A percentile compares a stretch with the other conserved stretches of the same genome.
These are phyloP conservation scores for Myoxocephalus aenaeus DNA, from an alignment of 2,797 vertebrate genomes.

Conservation along the genomic window DNA sequence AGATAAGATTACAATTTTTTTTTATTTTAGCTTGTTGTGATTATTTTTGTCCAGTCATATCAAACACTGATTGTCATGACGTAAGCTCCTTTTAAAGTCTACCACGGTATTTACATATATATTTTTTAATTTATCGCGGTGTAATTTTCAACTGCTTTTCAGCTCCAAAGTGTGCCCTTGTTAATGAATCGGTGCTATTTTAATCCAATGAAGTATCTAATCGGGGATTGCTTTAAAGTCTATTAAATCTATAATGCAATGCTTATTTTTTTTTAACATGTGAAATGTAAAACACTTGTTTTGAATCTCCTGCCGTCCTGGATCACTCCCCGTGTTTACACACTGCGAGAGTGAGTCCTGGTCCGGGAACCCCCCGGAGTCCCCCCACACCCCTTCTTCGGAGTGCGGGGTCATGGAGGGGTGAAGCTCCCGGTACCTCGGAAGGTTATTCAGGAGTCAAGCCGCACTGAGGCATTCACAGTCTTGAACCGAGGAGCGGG, in stretches of 20 bases:
- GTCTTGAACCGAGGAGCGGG: conserved; percentile 77
- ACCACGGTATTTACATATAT: not conserved
- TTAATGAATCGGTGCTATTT: not conserved
- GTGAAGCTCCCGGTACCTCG: conserved; percentile 85
- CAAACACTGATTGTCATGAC: not conserved
- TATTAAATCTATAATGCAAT: not conserved
- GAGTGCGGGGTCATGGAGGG: conserved; percentile 86
- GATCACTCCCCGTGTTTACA: conserved; percentile 66
- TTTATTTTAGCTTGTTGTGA: not conserved
- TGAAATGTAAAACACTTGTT: not conserved
- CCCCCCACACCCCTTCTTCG: conserved; percentile 78
- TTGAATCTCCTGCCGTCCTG: conserved; percentile 29
- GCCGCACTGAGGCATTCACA: conserved; percentile 81
- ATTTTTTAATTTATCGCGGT: not conserved
- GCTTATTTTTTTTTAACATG: not conserved
- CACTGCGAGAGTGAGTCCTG: conserved; percentile 59
- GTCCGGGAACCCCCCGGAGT: conserved; percentile 77
- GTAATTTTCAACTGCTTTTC: not conserved
- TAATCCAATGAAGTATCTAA: not conserved
- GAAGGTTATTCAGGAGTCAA: conserved; percentile 89
- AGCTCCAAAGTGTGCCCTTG: not conserved
- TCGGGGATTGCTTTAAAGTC: not conserved
- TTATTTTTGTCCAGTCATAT: not conserved
- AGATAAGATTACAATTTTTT: not conserved
- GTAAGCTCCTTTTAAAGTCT: not conserved